Conservation (phyloP, 2,888 invertebrate species). For the Nomada goodeniana region DNA sequence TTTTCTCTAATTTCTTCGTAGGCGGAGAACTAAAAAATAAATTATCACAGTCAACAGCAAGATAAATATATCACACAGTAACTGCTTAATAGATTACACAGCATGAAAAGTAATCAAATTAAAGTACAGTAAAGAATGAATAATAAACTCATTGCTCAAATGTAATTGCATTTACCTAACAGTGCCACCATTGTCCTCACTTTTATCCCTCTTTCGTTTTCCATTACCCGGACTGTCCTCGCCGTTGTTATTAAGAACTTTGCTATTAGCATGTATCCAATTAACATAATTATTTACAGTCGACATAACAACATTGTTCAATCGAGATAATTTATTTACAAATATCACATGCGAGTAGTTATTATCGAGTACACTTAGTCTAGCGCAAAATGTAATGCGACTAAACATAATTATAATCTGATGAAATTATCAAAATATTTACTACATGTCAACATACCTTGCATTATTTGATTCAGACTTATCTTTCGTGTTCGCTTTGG, state of each 20-base stretch:
- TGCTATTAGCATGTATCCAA: conserved; percentile 68
- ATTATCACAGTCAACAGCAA: neutral
- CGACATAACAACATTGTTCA: neutral
- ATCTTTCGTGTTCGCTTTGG: conserved; percentile 74
- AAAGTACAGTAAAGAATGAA: neutral
- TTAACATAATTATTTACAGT: conserved; percentile 66
- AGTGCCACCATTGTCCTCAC: conserved; percentile 48
- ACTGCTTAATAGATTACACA: neutral
- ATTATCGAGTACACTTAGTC: conserved; percentile 35
- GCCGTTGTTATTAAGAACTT: conserved; percentile 56
- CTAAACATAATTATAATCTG: conserved; percentile 63
- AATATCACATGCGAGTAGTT: conserved; percentile 29
- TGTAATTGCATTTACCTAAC: conserved; percentile 62
- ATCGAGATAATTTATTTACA: conserved; percentile 18
- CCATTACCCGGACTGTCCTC: conserved; percentile 46
- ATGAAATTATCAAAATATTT: conserved; percentile 10
- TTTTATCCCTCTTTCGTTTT: conserved; percentile 74
- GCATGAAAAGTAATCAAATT: neutral
- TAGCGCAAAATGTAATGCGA: conserved; percentile 40
- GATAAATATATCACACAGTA: neutral
- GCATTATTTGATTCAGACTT: conserved; percentile 58
- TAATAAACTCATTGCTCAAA: neutral
- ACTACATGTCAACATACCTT: conserved; percentile 71
- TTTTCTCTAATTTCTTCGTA: conserved; percentile 60
- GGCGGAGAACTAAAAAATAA: conserved; percentile 55